Conservation (phyloP, 2,797 vertebrate species). For the Euthynnus affinis region DNA sequence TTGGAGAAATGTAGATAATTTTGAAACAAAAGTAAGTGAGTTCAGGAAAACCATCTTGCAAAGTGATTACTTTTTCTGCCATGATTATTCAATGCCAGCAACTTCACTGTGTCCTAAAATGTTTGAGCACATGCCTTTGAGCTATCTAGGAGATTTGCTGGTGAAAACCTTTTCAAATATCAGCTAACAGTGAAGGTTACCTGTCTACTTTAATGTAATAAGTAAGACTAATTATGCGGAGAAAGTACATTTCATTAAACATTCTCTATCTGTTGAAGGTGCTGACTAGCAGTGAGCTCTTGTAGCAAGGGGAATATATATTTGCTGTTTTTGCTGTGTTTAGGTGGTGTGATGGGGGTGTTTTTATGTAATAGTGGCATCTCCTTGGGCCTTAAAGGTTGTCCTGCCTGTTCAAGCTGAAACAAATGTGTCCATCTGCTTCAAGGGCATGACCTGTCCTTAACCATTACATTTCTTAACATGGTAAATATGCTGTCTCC, state of each 20-base stretch:
- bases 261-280: slow-evolving; percentile 13
- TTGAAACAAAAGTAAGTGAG: not conserved
- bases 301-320: not conserved
- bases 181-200: slow-evolving; percentile 2
- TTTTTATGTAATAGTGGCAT: slow-evolving; percentile 17
- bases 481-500: not conserved
- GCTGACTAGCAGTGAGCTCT: not conserved
- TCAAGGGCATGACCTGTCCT: slow-evolving; percentile 28
- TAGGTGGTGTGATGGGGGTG: not conserved
- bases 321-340: not conserved
- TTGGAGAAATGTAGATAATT: not conserved
- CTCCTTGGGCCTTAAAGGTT: slow-evolving; percentile 1
- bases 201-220: slow-evolving; percentile 5
- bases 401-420: slow-evolving; percentile 27
- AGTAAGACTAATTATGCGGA: not conserved
- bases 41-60: not conserved
- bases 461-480: slow-evolving; percentile 14
- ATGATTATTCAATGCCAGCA: not conserved
- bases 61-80: not conserved
- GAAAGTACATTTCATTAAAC: slow-evolving; percentile 1
- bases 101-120: not conserved
- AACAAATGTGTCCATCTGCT: slow-evolving; percentile 51
- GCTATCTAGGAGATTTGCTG: slow-evolving; percentile 1
- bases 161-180: slow-evolving; percentile 4
- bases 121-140: slow-evolving; percentile 7